Percentiles rank a stretch among this genome's conserved stretches.
Evolutionary conservation across 2,888 invertebrate species (phyloP).

Genomic region (Limnephilus marmoratus): DNA sequence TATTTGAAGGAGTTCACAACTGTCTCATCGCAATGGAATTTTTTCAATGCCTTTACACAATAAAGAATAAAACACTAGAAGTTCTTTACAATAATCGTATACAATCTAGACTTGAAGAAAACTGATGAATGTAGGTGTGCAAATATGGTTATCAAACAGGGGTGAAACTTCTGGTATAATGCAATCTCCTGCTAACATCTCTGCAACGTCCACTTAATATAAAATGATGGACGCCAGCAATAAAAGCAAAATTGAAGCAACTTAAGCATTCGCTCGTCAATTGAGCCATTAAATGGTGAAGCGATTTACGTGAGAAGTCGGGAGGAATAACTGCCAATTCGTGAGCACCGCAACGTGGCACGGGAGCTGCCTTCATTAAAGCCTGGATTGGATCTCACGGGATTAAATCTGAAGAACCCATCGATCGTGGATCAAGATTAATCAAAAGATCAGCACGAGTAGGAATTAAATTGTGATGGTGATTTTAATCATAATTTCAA

Average conservation of each 20-base stretch:
- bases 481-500: not conserved
- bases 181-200: not conserved
- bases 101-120: too few relatives aligned
- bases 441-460: slow-evolving; percentile 4
- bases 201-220: not conserved
- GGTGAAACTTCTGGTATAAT: not conserved
- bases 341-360: not conserved
- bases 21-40: too few relatives aligned
- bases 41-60: too few relatives aligned
- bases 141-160: not conserved
- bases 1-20: too few relatives aligned
- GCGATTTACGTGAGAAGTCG: not conserved
- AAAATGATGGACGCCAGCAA: not conserved
- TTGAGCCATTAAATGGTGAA: slow-evolving; percentile 17
- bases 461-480: not conserved
- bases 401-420: not conserved
- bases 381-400: not conserved
- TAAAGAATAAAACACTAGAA: too few relatives aligned
- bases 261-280: not conserved
- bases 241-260: not conserved
- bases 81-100: too few relatives aligned
- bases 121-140: too few relatives aligned
- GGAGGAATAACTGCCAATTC: slow-evolving; percentile 18
- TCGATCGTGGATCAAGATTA: slow-evolving; percentile 9
- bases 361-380: slow-evolving; percentile 25